Evolutionary conservation across 2,113 vertebrate species (phyloP), one percentile per base, ranked within the genome.

Genomic region (Tachysurus fulvidraco): DNA sequence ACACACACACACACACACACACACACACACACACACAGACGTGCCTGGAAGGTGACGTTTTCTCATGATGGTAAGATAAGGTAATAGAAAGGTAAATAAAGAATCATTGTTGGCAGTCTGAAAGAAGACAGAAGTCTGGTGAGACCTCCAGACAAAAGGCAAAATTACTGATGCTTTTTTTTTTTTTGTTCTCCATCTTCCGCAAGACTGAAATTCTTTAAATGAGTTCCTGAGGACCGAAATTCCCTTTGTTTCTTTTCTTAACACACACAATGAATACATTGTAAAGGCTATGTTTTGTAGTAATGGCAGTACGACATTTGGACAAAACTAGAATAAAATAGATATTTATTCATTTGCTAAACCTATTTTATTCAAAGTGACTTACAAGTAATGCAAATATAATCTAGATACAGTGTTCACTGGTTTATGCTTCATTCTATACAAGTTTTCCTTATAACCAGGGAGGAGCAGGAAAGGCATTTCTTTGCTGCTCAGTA

Each of bases 41-140:
- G n/a, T n/a, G n/a, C n/a, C n/a, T 52, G 50, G 52, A 73, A 81
- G 64, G 44, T 91, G 89, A 91, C 86, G 89, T 93, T 93, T 91
- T 90, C 90, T 88, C 81, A 88, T 84, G 86, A 82, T 91, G 85
- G 89, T 87, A 36, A 36, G 88, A 69, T 74, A 81, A 86, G 82
- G 88, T 91, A 90, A 92, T 90, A 89, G 90, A 90, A 91, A 93
- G 90, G 85, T 91, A 91, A 93, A 91, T 91, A 92, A 90, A 85
- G 81, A 46, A 55, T 85, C 74, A 67, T 80, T 60, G 78, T 85
- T 76, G 78, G 28, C 77, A 77, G 80, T 55, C 17, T 86, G 84
- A 86, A 86, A 86, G 81, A 88, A 76, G 77, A 83, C 64, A 81
- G 65, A 55, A 23, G 52, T 4, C 23, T 50, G 11, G 11, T 30